These are phyloP conservation scores for Myotis yumanensis DNA, from an alignment of 2,113 vertebrate genomes.

Conservation along the genomic window DNA sequence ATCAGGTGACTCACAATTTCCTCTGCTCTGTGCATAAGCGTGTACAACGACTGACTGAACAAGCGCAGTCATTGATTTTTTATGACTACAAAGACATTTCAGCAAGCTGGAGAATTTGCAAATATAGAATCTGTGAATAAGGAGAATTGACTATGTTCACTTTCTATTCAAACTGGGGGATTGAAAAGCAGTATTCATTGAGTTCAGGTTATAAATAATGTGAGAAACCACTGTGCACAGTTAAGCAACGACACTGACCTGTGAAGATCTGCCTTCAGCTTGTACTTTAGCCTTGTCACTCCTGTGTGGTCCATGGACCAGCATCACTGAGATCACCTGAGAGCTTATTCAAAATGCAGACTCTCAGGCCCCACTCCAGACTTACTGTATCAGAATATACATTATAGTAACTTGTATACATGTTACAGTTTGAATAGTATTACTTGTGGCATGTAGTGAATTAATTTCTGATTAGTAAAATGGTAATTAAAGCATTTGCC, in stretches of 20 bases:
- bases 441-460: background rate
- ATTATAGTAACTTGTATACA: background rate
- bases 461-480: background rate
- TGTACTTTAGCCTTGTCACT: background rate
- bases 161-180: background rate
- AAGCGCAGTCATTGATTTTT: background rate
- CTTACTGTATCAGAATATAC: background rate
- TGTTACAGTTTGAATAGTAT: background rate
- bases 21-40: background rate
- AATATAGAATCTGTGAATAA: background rate
- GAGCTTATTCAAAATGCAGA: background rate
- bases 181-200: background rate
- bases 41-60: background rate
- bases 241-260: background rate
- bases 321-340: accelerated
- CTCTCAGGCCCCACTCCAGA: background rate
- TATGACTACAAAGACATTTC: background rate
- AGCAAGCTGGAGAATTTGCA: background rate
- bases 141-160: background rate
- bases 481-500: background rate
- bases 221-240: background rate
- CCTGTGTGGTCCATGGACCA: background rate
- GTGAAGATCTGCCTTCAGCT: background rate
- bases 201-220: background rate
- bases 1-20: background rate